Evolutionary conservation across 2,113 vertebrate genomes (phyloP).

Genomic region (Salvator merianae): DNA sequence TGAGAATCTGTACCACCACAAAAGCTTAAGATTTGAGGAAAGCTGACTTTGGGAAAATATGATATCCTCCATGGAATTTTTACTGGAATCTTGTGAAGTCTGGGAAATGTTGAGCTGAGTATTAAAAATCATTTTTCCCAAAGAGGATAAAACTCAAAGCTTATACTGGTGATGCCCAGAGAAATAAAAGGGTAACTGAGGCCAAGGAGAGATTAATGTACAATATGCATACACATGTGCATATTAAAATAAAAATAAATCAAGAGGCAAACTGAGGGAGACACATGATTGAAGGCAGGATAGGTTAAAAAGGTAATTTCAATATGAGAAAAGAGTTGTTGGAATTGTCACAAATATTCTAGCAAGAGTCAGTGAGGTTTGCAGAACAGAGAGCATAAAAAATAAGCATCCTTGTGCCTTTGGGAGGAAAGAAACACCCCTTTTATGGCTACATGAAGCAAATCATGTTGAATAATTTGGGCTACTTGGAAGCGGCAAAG

Average conservation of each 20-base stretch:
- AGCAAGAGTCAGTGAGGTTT: neutral
- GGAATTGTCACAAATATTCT: neutral
- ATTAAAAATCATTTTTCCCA: slow-evolving; percentile 54
- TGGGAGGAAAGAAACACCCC: neutral
- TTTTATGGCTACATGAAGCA: slow-evolving; percentile 34
- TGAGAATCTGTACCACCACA: slow-evolving; percentile 40
- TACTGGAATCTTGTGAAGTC: slow-evolving; percentile 60
- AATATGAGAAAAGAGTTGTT: slow-evolving; percentile 16
- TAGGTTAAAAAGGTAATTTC: slow-evolving; percentile 25
- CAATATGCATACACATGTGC: neutral
- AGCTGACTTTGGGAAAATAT: slow-evolving; percentile 65
- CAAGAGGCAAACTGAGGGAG: neutral
- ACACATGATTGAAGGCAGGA: slow-evolving; percentile 4
- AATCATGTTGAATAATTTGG: neutral
- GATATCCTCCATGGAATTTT: slow-evolving; percentile 58
- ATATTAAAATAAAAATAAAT: slow-evolving; percentile 33
- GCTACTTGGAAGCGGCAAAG: neutral
- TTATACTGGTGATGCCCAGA: slow-evolving; percentile 48
- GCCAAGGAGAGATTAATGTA: slow-evolving; percentile 55
- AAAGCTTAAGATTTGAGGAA: slow-evolving; percentile 60
- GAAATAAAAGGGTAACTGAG: slow-evolving; percentile 65
- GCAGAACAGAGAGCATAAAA: slow-evolving; percentile 31
- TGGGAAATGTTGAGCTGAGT: slow-evolving; percentile 59
- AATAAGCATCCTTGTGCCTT: slow-evolving; percentile 40
- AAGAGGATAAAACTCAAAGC: slow-evolving; percentile 65